Base-by-base conservation (phyloP, 2,797 vertebrate species). In the Meriones psammophilus region DNA sequence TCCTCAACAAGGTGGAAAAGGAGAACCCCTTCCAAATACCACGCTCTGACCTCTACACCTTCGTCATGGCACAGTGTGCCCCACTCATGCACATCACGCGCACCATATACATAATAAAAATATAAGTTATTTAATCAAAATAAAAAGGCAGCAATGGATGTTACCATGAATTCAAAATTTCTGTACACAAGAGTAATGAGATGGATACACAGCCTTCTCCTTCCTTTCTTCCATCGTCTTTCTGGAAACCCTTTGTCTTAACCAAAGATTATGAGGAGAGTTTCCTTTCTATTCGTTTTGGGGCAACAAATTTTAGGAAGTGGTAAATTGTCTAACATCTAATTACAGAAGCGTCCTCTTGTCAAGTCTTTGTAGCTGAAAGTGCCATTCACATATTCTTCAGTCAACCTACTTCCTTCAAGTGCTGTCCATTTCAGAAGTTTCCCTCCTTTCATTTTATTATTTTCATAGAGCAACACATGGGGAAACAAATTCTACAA, bases 331-430 rank as follows among this genome's bases (percentile, higher is more conserved):
- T n/a, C 54, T n/a, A 71, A 54, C 46, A 4, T 22, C 58, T 58
- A 89, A 39, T 88, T 91, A 73, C 20, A 88, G n/a, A 95, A 88
- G 85, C 78, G 42, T 17, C 30, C 62, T 89, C 24, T 84, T 77
- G 42, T 28, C 42, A 9, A 17, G 7, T 17, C 74, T 80, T 77
- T 79, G 36, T 93, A 89, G 26, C 74, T 26, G 7, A 79, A 9
- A 14, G 9, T n/a, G 42, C 20, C 36, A 28, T 89, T 68, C 28
- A 88, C 20, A 46, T 22, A 20, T 66, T 30, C 46, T 20, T 7
- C 10, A 30, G 90, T 50, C 66, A 60, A 74, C 46, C 66, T 60
- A 74, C 46, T 77, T 56, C 36, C 88, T 88, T 73, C 81, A 36
- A 17, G 7, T 77, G 54, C 20, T 30, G 64, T 26, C 79, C 30